Base-by-base conservation (phyloP, 1,140 invertebrate genomes). In the Bradysia coprophila region DNA sequence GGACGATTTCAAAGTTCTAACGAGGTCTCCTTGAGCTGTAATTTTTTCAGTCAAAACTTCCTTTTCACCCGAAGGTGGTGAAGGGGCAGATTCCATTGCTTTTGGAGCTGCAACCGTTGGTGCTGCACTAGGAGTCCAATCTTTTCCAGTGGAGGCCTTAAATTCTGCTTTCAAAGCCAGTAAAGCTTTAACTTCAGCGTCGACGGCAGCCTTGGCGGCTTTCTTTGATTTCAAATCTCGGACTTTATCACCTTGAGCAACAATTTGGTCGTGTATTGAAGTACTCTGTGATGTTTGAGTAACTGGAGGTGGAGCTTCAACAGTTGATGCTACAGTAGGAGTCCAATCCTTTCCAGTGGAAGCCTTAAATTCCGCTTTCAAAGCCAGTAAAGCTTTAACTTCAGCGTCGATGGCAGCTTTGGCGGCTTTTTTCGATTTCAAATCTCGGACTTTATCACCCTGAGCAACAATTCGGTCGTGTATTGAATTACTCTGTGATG, bases 351-450 rank as follows among this genome's bases (percentile, higher is more conserved):
- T 60, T 18, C 78, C 79, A n/a, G 73, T 71, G 2, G 63, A 44
- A 20, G 57, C 52, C 54, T 83, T 85, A 52, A 74, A 88, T 40
- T 81, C 65, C 1, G 65, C 62, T 59, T 88, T 88, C n/a, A 88
- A 59, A 13, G 57, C 55, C 2, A 84, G 51, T 5, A 87, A 61
- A 23, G 60, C 58, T 51, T 85, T 76, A 1, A 85, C 76, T 51
- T 69, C 72, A 41, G 56, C 49, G 45, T 81, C 76, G 19, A 85
- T 65, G 18, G 59, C 53, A 11, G 52, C 49, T 48, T 73, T 74
- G 3, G 63, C 50, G 6, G 70, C 68, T 53, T 78, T 78, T 15
- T 70, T 63, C 9, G 66, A 46, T 59, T 85, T 85, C 10, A 85
- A 55, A 24, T 76, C 64, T 33, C 83, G 59, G 9, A 88, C 72